A percentile compares a stretch with the other conserved stretches of the same genome.
These are phyloP conservation scores for Erythrolamprus reginae DNA, from an alignment of 2,113 vertebrate genomes.

Conservation along the genomic window DNA sequence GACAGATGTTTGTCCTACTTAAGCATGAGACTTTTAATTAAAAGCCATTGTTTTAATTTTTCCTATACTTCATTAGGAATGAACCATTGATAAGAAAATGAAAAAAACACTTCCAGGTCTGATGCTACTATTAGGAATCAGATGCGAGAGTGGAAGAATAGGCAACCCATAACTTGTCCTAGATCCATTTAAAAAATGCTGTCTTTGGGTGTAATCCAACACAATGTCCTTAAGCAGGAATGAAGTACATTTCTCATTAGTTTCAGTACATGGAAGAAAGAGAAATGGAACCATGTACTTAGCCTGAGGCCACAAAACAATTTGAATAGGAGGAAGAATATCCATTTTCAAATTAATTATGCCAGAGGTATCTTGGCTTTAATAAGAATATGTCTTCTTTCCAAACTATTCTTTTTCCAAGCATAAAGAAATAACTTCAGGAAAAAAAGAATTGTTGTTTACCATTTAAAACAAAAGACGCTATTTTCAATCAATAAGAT, in stretches of 20 bases:
- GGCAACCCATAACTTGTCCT: neutral
- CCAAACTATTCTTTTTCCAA: neutral
- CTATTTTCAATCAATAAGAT: neutral
- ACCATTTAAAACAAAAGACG: neutral
- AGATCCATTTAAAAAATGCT: neutral
- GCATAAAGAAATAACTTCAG: neutral
- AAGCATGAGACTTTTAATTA: constrained; percentile 13
- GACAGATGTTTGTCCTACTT: neutral
- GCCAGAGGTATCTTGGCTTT: neutral
- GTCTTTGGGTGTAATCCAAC: neutral
- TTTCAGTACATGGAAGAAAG: neutral
- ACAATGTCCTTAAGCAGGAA: neutral
- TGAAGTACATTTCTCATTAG: neutral
- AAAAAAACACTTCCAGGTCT: neutral
- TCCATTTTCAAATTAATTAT: neutral
- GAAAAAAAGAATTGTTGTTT: neutral
- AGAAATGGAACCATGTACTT: neutral
- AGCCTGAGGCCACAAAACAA: neutral
- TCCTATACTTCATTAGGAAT: constrained; percentile 24
- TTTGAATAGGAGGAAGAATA: neutral
- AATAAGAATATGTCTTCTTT: neutral
- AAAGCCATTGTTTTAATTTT: neutral
- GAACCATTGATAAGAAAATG: neutral
- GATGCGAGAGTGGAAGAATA: neutral
- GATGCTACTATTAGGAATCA: neutral